These are phyloP conservation scores for Hydrozoanthus gracilis DNA, from an alignment of 92 coral and sea anemone genomes.

Conservation along the genomic window DNA sequence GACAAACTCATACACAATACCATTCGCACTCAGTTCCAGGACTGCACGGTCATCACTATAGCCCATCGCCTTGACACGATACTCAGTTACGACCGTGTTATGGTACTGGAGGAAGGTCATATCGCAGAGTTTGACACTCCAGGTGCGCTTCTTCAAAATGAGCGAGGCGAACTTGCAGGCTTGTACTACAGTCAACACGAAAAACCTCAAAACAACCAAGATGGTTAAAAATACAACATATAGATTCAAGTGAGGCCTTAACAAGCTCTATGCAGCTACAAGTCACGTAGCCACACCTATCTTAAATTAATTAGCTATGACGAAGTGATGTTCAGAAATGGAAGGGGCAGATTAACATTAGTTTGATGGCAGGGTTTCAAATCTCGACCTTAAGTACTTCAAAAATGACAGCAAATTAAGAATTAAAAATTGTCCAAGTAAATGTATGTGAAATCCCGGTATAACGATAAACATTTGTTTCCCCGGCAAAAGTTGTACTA, in stretches of 20 bases:
- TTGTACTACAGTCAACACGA: slow-evolving; percentile 13
- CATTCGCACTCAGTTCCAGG: slow-evolving; percentile 35
- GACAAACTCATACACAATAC: slow-evolving; percentile 32
- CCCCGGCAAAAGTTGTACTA: too few relatives aligned
- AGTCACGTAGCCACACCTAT: too few relatives aligned
- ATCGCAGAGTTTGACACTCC: slow-evolving; percentile 31
- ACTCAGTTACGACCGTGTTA: slow-evolving; percentile 27
- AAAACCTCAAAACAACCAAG: neutral
- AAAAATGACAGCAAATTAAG: too few relatives aligned
- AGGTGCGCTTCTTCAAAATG: slow-evolving; percentile 2
- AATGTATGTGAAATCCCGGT: too few relatives aligned
- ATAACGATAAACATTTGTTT: too few relatives aligned
- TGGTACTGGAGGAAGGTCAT: slow-evolving; percentile 37
- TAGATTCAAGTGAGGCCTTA: neutral
- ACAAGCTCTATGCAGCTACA: too few relatives aligned
- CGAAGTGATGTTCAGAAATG: too few relatives aligned
- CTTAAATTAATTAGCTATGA: too few relatives aligned
- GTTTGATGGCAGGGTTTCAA: too few relatives aligned
- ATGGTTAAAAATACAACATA: neutral
- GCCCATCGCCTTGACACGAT: slow-evolving; percentile 39
- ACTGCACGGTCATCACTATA: slow-evolving; percentile 44
- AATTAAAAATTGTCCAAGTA: too few relatives aligned
- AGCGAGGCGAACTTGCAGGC: slow-evolving; percentile 6
- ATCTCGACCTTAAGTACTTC: too few relatives aligned
- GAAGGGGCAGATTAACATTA: too few relatives aligned